These are phyloP conservation scores for Zoanthus solanderi DNA, from an alignment of 92 coral and sea anemone species.

Conservation along the genomic window DNA sequence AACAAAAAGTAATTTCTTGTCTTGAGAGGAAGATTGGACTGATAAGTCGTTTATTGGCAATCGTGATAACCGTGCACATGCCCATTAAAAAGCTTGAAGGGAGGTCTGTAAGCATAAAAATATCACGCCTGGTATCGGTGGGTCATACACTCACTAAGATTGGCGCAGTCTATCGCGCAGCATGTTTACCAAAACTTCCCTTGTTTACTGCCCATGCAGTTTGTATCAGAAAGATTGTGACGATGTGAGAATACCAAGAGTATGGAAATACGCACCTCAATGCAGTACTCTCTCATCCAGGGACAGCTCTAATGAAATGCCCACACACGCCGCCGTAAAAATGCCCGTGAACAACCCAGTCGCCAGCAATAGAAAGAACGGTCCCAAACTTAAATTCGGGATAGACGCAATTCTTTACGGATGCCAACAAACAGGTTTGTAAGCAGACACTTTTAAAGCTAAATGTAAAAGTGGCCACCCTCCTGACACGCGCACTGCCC, in stretches of 20 bases:
- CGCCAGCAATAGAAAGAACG: slow-evolving; percentile 28
- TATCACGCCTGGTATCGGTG: background rate
- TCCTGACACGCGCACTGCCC: background rate
- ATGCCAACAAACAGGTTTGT: slow-evolving; percentile 55
- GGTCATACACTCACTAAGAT: background rate
- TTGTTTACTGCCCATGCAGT: slow-evolving; percentile 39
- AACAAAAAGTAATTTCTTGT: slow-evolving; percentile 17
- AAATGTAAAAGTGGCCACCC: background rate
- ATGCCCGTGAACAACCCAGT: background rate
- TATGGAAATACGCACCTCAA: slow-evolving; percentile 1
- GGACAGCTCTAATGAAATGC: background rate
- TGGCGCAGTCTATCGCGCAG: background rate
- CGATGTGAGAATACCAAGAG: background rate
- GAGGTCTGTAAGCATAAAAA: slow-evolving; percentile 83
- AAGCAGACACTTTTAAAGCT: background rate
- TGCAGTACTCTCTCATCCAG: background rate
- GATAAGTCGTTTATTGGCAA: slow-evolving; percentile 88
- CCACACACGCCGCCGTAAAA: slow-evolving; percentile 22
- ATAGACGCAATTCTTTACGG: slow-evolving; percentile 80
- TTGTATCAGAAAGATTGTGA: background rate
- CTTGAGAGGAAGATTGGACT: slow-evolving; percentile 56
- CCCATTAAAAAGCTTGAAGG: slow-evolving; percentile 69
- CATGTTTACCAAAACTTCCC: slow-evolving; percentile 16
- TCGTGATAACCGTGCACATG: slow-evolving; percentile 60
- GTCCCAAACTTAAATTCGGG: slow-evolving; percentile 82